phyloP scores from a whole-genome alignment of 2,888 invertebrate species.

The Amiota minor region DNA sequence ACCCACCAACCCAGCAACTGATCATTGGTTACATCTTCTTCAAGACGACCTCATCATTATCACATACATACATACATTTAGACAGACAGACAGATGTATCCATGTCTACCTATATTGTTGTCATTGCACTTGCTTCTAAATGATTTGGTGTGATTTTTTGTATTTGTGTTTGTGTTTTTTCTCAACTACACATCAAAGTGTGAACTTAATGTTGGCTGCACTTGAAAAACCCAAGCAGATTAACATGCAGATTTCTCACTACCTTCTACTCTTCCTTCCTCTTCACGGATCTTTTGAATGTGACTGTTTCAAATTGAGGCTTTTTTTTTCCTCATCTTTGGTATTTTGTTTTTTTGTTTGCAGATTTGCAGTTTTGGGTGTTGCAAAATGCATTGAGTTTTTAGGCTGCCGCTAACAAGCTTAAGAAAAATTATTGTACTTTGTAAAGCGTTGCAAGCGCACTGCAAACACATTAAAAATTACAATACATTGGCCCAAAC shows the following conservation, averaged over 20 bases:
- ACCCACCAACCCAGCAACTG: background rate
- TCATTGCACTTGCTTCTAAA: no score
- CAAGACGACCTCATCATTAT: no score
- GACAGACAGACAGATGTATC: no score
- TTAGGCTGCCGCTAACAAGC: conserved; percentile 64
- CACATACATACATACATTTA: no score
- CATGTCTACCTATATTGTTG: no score
- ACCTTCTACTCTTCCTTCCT: background rate
- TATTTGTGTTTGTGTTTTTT: no score
- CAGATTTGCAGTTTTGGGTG: conserved; percentile 27
- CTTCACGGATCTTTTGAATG: background rate
- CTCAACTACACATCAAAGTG: no score
- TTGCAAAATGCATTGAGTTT: conserved; percentile 52
- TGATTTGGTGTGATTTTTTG: no score
- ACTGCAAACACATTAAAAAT: conserved; percentile 66
- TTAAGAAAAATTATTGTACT: conserved; percentile 67
- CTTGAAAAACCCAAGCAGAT: conserved; percentile 2
- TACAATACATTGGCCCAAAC: conserved; percentile 15
- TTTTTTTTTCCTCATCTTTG: background rate
- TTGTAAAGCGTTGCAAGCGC: conserved; percentile 53
- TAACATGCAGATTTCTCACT: conserved; percentile 7
- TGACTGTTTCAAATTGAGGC: conserved; percentile 2
- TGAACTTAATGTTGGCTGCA: background rate
- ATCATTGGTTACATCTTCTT: no score
- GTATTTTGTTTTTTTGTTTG: conserved; percentile 37